Evolutionary conservation across 2,888 invertebrate species (phyloP).

Genomic region (Sicus ferrugineus): DNA sequence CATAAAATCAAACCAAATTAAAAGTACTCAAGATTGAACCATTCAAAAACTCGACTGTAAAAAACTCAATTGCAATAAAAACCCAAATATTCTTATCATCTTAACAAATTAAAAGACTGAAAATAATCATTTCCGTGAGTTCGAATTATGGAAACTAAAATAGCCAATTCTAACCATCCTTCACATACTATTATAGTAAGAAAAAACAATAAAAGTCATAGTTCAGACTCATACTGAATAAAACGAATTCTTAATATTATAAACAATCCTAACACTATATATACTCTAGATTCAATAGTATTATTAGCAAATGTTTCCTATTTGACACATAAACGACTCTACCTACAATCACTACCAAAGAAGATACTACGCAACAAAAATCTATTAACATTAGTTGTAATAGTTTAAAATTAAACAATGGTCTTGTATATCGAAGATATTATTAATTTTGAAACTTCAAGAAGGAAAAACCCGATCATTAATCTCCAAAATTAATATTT

Average conservation of each 20-base stretch:
- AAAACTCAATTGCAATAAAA: slow-evolving; percentile 45
- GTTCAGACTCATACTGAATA: slow-evolving; percentile 65
- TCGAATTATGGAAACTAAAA: slow-evolving; percentile 72
- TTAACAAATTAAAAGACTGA: slow-evolving; percentile 68
- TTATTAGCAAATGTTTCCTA: slow-evolving; percentile 70
- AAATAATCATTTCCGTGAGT: slow-evolving; percentile 73
- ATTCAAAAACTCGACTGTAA: slow-evolving; percentile 47
- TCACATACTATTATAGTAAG: slow-evolving; percentile 73
- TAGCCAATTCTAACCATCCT: slow-evolving; percentile 70
- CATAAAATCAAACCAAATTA: too few relatives aligned
- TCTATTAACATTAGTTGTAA: slow-evolving; percentile 69
- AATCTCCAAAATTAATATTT: slow-evolving; percentile 78
- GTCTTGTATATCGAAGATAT: slow-evolving; percentile 75
- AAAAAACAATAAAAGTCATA: slow-evolving; percentile 70
- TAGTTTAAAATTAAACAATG: slow-evolving; percentile 74
- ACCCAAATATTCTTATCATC: slow-evolving; percentile 68
- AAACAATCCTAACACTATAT: slow-evolving; percentile 70
- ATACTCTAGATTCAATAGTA: slow-evolving; percentile 71
- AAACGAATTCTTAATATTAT: slow-evolving; percentile 66
- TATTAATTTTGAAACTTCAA: slow-evolving; percentile 69
- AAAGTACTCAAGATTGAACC: background rate
- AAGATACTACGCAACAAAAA: slow-evolving; percentile 57
- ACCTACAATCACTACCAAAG: slow-evolving; percentile 64
- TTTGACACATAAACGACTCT: slow-evolving; percentile 68
- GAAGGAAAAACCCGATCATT: slow-evolving; percentile 68